A percentile compares a stretch with the other conserved stretches of the same genome.
Conservation (phyloP, 2,888 invertebrate genomes). For the Metacarcinus magister region DNA sequence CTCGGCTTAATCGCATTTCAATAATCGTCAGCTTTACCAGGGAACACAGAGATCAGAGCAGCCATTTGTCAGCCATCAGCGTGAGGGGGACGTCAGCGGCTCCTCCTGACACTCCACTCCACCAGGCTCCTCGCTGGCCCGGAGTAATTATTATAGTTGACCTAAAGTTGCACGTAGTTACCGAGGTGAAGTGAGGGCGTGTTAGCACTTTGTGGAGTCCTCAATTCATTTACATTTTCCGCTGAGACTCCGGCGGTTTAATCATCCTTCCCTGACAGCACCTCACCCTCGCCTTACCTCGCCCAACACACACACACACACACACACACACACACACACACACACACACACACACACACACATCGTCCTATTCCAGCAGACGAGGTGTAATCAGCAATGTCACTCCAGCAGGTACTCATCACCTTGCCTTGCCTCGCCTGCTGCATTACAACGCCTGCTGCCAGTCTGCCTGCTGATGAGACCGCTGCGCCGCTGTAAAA, state of each 20-base stretch:
- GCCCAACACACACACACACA: not conserved
- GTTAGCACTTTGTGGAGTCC: not conserved
- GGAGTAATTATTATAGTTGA: not conserved
- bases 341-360: no score
- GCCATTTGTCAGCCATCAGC: not conserved
- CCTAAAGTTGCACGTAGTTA: not conserved
- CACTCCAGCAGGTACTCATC: not conserved
- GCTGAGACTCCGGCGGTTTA: not conserved
- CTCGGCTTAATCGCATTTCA: not conserved
- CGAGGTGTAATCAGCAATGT: not conserved
- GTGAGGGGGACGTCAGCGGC: not conserved
- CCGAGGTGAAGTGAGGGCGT: not conserved
- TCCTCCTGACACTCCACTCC: not conserved
- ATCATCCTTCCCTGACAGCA: not conserved
- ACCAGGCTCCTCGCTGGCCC: not conserved
- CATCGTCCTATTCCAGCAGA: not conserved
- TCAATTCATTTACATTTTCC: conserved; percentile 1
- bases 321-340: no score
- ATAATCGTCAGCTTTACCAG: not conserved
- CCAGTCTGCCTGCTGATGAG: not conserved
- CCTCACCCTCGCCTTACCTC: not conserved
- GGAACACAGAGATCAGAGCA: not conserved
- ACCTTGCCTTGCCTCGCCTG: not conserved
- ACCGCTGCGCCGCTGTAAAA: not conserved
- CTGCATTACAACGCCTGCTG: not conserved